Percentiles rank a stretch among this genome's conserved stretches.
These are phyloP conservation scores for Drosophila takahashii DNA, from an alignment of 1,140 invertebrate species.

Conservation along the genomic window DNA sequence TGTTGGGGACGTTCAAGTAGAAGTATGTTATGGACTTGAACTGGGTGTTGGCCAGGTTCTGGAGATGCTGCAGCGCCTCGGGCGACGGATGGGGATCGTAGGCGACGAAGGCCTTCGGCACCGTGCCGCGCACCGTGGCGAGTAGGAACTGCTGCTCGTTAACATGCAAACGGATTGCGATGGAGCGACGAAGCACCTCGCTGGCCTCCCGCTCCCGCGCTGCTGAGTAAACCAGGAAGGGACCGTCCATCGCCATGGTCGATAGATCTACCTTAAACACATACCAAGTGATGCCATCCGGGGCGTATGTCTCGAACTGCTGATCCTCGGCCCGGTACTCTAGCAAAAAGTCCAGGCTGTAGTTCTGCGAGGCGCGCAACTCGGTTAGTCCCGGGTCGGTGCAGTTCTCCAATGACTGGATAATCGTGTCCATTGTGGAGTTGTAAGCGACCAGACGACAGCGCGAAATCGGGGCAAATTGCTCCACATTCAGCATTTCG, in stretches of 20 bases:
- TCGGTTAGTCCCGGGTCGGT: conserved; percentile 86
- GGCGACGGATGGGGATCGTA: conserved; percentile 64
- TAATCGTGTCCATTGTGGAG: conserved; percentile 88
- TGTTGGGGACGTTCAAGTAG: conserved; percentile 87
- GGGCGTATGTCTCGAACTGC: conserved; percentile 88
- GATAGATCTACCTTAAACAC: conserved; percentile 88
- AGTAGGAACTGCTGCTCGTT: conserved; percentile 71
- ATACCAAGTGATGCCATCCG: conserved; percentile 88
- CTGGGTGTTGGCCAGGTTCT: conserved; percentile 66
- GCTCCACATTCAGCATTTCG: conserved; percentile 87
- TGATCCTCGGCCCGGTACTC: conserved; percentile 89
- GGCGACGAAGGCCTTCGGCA: conserved; percentile 71
- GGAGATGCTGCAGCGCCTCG: conserved; percentile 67
- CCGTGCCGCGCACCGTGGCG: conserved; percentile 78
- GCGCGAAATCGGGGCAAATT: conserved; percentile 87
- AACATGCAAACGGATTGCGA: conserved; percentile 83
- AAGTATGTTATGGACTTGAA: conserved; percentile 87
- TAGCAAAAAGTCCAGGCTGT: conserved; percentile 87
- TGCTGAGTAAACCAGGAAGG: conserved; percentile 87
- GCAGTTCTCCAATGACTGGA: conserved; percentile 89
- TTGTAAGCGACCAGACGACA: conserved; percentile 92
- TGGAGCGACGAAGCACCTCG: conserved; percentile 87
- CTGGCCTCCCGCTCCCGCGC: conserved; percentile 86
- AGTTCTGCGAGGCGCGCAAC: conserved; percentile 52
- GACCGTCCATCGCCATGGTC: conserved; percentile 87